These are phyloP conservation scores for Bedellia somnulentella DNA, from an alignment of 2,888 invertebrate genomes.

Conservation along the genomic window DNA sequence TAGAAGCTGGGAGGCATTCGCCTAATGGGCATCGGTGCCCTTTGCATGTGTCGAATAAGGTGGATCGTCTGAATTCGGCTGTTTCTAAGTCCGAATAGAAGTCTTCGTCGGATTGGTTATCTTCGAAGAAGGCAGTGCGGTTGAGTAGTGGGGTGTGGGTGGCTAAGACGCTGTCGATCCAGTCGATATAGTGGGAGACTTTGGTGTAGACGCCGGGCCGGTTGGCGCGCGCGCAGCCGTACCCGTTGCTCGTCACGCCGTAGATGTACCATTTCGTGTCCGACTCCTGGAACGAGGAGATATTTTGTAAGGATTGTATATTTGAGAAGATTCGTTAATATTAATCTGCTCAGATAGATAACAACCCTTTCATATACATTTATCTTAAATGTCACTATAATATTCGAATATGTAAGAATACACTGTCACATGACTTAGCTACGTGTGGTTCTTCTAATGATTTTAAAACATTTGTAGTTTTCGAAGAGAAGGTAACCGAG, in stretches of 20 bases:
- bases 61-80: constrained; percentile 35
- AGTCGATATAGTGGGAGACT: constrained; percentile 71
- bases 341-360: too few relatives aligned
- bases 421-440: too few relatives aligned
- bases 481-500: too few relatives aligned
- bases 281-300: constrained; percentile 49
- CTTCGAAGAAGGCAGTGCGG: constrained; percentile 16
- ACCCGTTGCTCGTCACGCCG: constrained; percentile 80
- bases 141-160: constrained; percentile 27
- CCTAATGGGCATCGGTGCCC: constrained; percentile 77
- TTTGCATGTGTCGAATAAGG: constrained; percentile 48
- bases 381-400: too few relatives aligned
- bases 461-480: too few relatives aligned
- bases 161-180: constrained; percentile 66
- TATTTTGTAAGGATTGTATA: too few relatives aligned
- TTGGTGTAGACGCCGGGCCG: constrained; percentile 82
- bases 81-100: constrained; percentile 41
- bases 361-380: too few relatives aligned
- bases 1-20: constrained; percentile 69
- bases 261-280: constrained; percentile 48
- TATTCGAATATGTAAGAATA: too few relatives aligned
- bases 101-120: constrained; percentile 24
- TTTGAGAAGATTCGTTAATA: too few relatives aligned
- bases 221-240: constrained; percentile 77
- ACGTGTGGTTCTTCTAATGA: too few relatives aligned